Evolutionary conservation across 2,113 vertebrate genomes (phyloP).

Genomic region (Salvelinus fontinalis): DNA sequence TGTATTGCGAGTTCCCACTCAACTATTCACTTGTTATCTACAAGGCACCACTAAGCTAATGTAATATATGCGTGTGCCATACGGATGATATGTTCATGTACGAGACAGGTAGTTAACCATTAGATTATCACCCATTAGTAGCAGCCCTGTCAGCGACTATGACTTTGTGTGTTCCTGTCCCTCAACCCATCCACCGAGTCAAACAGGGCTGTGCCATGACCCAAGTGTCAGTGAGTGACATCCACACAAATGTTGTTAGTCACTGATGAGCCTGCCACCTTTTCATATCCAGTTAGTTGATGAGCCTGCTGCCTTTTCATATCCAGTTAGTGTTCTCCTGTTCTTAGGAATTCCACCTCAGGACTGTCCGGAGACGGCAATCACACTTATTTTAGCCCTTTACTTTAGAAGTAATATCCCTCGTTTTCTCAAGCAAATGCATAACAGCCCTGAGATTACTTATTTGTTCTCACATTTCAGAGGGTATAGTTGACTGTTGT

Average conservation of each 20-base stretch:
- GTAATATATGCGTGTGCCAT: too few species aligned
- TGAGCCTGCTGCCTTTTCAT: background rate
- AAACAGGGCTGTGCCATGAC: conserved; percentile 19
- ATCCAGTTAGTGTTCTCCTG: background rate
- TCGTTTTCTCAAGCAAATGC: too few species aligned
- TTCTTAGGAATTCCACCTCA: too few species aligned
- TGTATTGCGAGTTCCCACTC: too few species aligned
- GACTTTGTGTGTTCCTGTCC: background rate
- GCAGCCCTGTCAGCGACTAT: background rate
- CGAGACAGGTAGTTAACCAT: background rate
- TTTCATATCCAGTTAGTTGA: background rate
- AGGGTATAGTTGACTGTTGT: too few species aligned
- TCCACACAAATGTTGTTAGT: conserved; percentile 35
- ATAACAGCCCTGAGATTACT: too few species aligned
- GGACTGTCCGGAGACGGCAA: too few species aligned
- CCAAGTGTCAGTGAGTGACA: conserved; percentile 30
- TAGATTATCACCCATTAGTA: background rate
- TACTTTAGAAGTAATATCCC: too few species aligned
- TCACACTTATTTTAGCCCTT: too few species aligned
- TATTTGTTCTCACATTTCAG: too few species aligned
- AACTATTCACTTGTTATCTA: too few species aligned
- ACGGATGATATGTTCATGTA: background rate
- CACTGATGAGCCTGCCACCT: conserved; percentile 25
- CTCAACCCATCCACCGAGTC: conserved; percentile 5
- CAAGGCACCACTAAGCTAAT: too few species aligned